A percentile compares a stretch with the other conserved stretches of the same genome.
phyloP scores from a whole-genome alignment of 2,113 vertebrate genomes.

The Antechinus flavipes region DNA sequence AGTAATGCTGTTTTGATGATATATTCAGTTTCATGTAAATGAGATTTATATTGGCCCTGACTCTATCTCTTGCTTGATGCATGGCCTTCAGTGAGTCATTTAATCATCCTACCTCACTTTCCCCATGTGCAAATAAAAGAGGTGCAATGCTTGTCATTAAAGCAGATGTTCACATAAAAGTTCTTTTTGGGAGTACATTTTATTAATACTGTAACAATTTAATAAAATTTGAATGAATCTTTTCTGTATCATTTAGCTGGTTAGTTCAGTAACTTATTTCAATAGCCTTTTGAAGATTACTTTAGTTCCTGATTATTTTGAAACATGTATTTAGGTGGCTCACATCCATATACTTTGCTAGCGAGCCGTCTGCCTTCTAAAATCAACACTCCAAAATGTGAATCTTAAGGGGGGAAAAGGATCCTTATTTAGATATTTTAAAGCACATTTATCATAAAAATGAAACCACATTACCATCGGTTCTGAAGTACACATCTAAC shows the following conservation, averaged over 20 bases:
- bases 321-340: constrained; percentile 22
- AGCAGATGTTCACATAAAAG: constrained; percentile 58
- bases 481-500: constrained; percentile 37
- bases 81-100: constrained; percentile 37
- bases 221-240: constrained; percentile 26
- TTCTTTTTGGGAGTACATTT: constrained; percentile 18
- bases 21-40: constrained; percentile 9
- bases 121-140: constrained; percentile 30
- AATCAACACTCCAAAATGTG: constrained; percentile 48
- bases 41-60: constrained; percentile 39
- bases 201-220: constrained; percentile 41
- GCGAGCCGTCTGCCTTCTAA: constrained; percentile 21
- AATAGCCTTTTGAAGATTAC: constrained; percentile 15
- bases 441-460: constrained; percentile 30
- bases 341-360: background rate
- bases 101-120: constrained; percentile 5
- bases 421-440: constrained; percentile 45
- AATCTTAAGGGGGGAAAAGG: constrained; percentile 49
- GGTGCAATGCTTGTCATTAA: constrained; percentile 34
- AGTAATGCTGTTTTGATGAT: constrained; percentile 53
- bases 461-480: background rate
- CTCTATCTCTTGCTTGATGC: background rate
- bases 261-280: background rate
- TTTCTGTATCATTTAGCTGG: constrained; percentile 14
- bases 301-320: background rate